Percentiles rank a stretch among this genome's conserved stretches.
These are phyloP conservation scores for Ormyrus labotus DNA, from an alignment of 2,888 invertebrate genomes.

Conservation along the genomic window DNA sequence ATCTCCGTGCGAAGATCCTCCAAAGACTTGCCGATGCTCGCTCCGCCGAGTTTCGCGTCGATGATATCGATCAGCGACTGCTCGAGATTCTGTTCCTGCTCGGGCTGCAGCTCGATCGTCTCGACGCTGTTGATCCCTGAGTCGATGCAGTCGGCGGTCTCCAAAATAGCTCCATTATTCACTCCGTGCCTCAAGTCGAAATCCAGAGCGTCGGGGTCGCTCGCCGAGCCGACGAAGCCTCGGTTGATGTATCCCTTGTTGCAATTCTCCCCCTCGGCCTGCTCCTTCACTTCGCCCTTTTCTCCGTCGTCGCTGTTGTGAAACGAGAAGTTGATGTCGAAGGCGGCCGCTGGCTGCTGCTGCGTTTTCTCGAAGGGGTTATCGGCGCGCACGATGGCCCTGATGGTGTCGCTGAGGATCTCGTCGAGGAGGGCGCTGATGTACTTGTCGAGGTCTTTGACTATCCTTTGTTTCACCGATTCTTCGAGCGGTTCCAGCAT, in stretches of 20 bases:
- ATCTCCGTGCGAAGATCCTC: constrained; percentile 62
- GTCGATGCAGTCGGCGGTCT: constrained; percentile 69
- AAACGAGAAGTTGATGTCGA: constrained; percentile 65
- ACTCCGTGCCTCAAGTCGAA: constrained; percentile 61
- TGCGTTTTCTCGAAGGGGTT: constrained; percentile 33
- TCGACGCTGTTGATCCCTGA: constrained; percentile 74
- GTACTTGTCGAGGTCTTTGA: constrained; percentile 70
- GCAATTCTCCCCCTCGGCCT: constrained; percentile 29
- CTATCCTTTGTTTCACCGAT: constrained; percentile 66
- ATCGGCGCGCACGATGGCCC: constrained; percentile 65
- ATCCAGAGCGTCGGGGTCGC: constrained; percentile 69
- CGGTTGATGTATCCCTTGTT: constrained; percentile 68
- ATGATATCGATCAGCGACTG: constrained; percentile 72
- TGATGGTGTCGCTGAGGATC: constrained; percentile 71
- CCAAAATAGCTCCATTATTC: constrained; percentile 56
- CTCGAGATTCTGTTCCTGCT: constrained; percentile 71
- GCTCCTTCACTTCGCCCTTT: constrained; percentile 12
- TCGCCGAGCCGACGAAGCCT: constrained; percentile 67
- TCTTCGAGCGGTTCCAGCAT: constrained; percentile 56
- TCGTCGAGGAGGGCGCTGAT: constrained; percentile 72
- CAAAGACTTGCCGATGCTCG: constrained; percentile 61
- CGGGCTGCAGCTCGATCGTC: constrained; percentile 71
- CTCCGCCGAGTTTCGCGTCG: constrained; percentile 71
- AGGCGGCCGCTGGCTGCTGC: background rate
- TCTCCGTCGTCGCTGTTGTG: constrained; percentile 47